phyloP scores from a whole-genome alignment of 2,797 vertebrate genomes.

The Pelodytes ibericus region DNA sequence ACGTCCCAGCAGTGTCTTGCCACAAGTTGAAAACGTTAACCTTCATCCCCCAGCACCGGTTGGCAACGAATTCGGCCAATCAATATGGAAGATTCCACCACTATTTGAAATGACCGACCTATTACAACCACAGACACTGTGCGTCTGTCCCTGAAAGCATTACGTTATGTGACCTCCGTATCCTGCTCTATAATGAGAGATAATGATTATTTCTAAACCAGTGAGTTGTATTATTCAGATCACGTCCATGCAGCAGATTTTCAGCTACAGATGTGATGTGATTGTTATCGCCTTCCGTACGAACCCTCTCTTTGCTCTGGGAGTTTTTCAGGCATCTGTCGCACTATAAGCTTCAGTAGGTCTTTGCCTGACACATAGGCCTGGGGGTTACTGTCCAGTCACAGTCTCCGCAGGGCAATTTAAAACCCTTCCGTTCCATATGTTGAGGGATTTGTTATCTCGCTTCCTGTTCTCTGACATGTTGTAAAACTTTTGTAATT shows the following conservation, averaged over 20 bases:
- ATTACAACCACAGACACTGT: no score
- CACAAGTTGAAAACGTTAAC: no score
- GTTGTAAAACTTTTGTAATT: conserved; percentile 1
- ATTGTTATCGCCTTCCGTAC: conserved; percentile 9
- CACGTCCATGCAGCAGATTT: neutral
- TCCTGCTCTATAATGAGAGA: conserved; percentile 14
- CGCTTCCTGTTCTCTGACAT: neutral
- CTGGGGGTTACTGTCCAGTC: conserved; percentile 27
- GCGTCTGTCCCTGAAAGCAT: neutral
- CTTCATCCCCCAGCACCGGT: no score
- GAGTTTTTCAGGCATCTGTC: conserved; percentile 52
- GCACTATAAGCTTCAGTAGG: conserved; percentile 32
- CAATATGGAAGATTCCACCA: no score
- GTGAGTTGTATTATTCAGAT: conserved; percentile 34
- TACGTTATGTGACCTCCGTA: no score
- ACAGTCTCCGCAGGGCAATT: conserved; percentile 5
- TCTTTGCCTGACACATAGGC: conserved; percentile 21
- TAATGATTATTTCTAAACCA: conserved; percentile 40
- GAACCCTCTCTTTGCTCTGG: conserved; percentile 14
- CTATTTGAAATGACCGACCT: no score
- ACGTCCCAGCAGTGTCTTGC: no score
- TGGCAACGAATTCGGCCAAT: no score
- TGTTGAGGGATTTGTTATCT: conserved; percentile 16
- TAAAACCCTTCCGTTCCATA: conserved; percentile 11
- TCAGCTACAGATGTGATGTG: conserved; percentile 40